phyloP scores from a whole-genome alignment of 2,888 invertebrate genomes.

The Cryptophagus acutangulus region DNA sequence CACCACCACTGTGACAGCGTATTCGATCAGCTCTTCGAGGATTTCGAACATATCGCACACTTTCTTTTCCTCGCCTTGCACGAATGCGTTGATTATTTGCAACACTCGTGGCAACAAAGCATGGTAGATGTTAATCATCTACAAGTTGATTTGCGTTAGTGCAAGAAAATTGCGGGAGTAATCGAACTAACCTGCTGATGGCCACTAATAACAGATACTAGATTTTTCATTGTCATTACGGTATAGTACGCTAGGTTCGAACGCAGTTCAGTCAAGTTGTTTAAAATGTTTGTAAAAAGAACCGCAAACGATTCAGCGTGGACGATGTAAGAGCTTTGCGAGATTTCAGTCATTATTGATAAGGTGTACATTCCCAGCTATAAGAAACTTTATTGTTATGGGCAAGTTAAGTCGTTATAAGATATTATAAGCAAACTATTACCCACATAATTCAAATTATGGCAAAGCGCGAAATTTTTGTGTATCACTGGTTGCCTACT shows the following conservation, averaged over 20 bases:
- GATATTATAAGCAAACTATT: conserved; percentile 5
- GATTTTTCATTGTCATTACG: conserved; percentile 60
- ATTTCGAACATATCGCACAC: conserved; percentile 60
- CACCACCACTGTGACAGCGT: conserved; percentile 56
- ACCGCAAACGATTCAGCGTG: conserved; percentile 58
- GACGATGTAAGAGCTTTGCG: conserved; percentile 63
- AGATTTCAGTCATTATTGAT: conserved; percentile 63
- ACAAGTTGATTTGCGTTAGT: conserved; percentile 18
- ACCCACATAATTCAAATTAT: no score
- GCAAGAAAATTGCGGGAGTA: no score
- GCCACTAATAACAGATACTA: conserved; percentile 60
- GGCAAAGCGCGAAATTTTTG: no score
- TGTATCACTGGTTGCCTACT: no score
- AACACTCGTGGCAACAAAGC: conserved; percentile 61
- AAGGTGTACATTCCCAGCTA: conserved; percentile 64
- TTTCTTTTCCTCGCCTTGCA: conserved; percentile 53
- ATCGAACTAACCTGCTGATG: conserved; percentile 53
- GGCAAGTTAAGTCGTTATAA: conserved; percentile 4
- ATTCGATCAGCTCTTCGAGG: conserved; percentile 62
- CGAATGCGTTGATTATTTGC: conserved; percentile 56
- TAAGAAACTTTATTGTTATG: conserved; percentile 27
- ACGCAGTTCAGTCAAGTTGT: conserved; percentile 46
- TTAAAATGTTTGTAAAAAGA: conserved; percentile 52
- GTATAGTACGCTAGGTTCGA: conserved; percentile 56
- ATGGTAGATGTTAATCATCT: conserved; percentile 56